A percentile compares a stretch with the other conserved stretches of the same genome.
These are phyloP conservation scores for Sicus ferrugineus DNA, from an alignment of 2,888 invertebrate species.

Conservation along the genomic window DNA sequence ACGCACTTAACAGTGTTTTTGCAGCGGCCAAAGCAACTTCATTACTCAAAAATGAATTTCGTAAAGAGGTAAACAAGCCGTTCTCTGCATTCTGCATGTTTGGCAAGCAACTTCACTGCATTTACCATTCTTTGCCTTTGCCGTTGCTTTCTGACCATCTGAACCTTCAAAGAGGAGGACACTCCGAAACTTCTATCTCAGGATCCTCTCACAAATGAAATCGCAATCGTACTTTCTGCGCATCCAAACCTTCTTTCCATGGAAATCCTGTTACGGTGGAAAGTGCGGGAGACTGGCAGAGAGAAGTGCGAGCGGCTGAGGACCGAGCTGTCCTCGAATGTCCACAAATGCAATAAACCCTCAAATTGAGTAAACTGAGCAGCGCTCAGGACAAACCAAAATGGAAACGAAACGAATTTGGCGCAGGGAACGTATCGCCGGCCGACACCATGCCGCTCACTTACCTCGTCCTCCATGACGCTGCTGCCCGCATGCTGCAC, in stretches of 20 bases:
- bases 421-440: neutral
- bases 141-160: too few species aligned
- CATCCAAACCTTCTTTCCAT: neutral
- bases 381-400: neutral
- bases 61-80: too few species aligned
- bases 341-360: constrained; percentile 46
- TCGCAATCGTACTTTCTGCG: neutral
- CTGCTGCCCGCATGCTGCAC: constrained; percentile 62
- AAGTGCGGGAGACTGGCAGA: neutral
- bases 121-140: too few species aligned
- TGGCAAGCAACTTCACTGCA: too few species aligned
- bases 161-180: neutral
- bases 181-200: too few species aligned
- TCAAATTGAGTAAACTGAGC: constrained; percentile 31
- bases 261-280: neutral
- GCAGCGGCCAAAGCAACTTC: too few species aligned
- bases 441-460: constrained; percentile 31
- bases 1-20: too few species aligned
- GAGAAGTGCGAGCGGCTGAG: neutral
- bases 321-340: constrained; percentile 31
- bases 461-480: constrained; percentile 64
- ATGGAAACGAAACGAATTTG: constrained; percentile 1
- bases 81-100: too few species aligned
- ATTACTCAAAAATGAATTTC: too few species aligned
- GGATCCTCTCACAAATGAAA: neutral